A percentile compares a stretch with the other conserved stretches of the same genome.
Evolutionary conservation across 1,140 invertebrate genomes (phyloP).

Genomic region (Anastrepha ludens): DNA sequence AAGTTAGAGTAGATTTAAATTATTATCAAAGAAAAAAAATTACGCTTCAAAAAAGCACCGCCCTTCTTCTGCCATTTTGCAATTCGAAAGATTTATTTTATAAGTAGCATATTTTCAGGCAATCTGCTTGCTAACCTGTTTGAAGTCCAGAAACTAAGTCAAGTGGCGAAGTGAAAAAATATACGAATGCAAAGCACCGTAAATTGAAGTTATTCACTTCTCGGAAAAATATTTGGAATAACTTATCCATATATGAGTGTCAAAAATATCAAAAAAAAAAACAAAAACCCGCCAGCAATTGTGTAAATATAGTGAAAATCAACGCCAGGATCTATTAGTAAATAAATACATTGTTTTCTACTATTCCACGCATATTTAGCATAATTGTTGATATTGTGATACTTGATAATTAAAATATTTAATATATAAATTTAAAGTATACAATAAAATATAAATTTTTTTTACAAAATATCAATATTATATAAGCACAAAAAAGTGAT

Average conservation of each 20-base stretch:
- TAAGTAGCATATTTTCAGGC: too few relatives aligned
- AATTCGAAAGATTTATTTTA: too few relatives aligned
- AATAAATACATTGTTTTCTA: constrained; percentile 23
- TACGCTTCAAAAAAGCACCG: too few relatives aligned
- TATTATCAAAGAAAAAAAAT: too few relatives aligned
- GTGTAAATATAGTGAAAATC: background rate
- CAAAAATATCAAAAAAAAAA: background rate
- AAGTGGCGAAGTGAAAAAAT: too few relatives aligned
- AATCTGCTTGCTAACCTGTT: too few relatives aligned
- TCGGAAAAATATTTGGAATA: too few relatives aligned
- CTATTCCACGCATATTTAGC: constrained; percentile 23
- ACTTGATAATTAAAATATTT: constrained; percentile 19
- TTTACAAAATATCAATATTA: constrained; percentile 22
- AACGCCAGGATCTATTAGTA: background rate
- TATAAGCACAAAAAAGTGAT: background rate
- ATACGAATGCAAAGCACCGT: too few relatives aligned
- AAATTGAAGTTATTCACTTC: too few relatives aligned
- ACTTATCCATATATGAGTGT: background rate
- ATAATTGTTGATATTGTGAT: constrained; percentile 49
- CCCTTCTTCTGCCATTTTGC: too few relatives aligned
- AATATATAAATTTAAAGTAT: constrained; percentile 31
- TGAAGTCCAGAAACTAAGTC: too few relatives aligned
- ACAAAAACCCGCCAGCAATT: background rate
- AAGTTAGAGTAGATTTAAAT: too few relatives aligned
- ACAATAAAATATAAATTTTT: background rate